A percentile compares a stretch with the other conserved stretches of the same genome.
phyloP scores from a whole-genome alignment of 2,888 invertebrate species.

The Blastobasis adustella region DNA sequence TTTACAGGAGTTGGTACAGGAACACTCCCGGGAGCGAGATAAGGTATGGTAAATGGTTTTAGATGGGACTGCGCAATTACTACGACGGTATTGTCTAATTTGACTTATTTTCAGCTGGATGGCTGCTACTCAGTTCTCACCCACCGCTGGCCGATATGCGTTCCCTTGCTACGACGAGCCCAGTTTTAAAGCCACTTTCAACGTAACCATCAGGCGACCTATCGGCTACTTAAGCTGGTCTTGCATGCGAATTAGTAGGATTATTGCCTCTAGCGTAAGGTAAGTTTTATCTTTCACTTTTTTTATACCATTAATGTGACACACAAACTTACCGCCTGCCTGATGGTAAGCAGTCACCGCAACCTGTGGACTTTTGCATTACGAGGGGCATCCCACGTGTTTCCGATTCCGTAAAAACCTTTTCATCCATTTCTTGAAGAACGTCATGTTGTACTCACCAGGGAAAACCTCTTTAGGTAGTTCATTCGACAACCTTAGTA shows the following conservation, averaged over 20 bases:
- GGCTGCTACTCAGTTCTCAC: slow-evolving; percentile 82
- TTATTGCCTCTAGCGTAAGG: slow-evolving; percentile 2
- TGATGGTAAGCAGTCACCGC: too few relatives aligned
- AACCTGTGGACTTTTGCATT: too few relatives aligned
- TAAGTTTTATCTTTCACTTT: background rate
- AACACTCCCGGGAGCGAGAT: slow-evolving; percentile 23
- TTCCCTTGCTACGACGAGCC: slow-evolving; percentile 91
- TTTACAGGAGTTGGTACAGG: slow-evolving; percentile 57
- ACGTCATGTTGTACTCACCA: too few relatives aligned
- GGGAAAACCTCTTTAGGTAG: too few relatives aligned
- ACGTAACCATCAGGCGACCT: slow-evolving; percentile 78
- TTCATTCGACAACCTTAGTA: too few relatives aligned
- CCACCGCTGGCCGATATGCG: slow-evolving; percentile 79
- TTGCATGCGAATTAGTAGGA: slow-evolving; percentile 72
- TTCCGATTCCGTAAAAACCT: too few relatives aligned
- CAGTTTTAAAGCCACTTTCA: slow-evolving; percentile 85
- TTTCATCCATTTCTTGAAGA: too few relatives aligned
- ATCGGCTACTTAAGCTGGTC: slow-evolving; percentile 60
- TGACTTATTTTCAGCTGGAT: slow-evolving; percentile 55
- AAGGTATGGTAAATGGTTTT: slow-evolving; percentile 25
- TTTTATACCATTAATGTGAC: too few relatives aligned
- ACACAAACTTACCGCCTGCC: too few relatives aligned
- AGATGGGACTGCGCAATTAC: too few relatives aligned
- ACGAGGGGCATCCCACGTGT: too few relatives aligned
- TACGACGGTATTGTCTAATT: too few relatives aligned